Percentiles rank a stretch among this genome's conserved stretches.
Evolutionary conservation across 1,140 invertebrate genomes (phyloP).

Genomic region (Gyrodactylus bullatarudis): DNA sequence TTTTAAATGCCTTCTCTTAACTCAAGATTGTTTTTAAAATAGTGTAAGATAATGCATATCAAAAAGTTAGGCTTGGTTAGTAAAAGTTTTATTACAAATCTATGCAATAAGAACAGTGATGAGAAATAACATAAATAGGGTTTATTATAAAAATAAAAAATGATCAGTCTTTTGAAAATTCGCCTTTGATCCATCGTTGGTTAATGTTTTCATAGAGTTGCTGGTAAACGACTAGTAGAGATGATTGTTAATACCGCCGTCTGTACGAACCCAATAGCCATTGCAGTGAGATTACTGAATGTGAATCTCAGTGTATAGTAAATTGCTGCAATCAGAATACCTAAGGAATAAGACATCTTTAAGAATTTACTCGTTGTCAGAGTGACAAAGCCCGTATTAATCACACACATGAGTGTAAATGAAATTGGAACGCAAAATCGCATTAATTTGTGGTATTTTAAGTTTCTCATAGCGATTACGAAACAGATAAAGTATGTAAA

Average conservation of each 20-base stretch:
- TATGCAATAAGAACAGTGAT: too few species aligned
- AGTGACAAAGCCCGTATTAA: neutral
- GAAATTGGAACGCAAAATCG: neutral
- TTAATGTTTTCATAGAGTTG: too few species aligned
- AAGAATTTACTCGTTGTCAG: neutral
- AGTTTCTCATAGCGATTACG: neutral
- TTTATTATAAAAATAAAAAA: too few species aligned
- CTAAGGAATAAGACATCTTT: neutral
- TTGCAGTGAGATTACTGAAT: neutral
- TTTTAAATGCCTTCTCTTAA: too few species aligned
- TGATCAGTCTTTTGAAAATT: too few species aligned
- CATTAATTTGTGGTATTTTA: neutral
- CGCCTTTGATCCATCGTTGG: too few species aligned
- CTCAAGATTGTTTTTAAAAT: too few species aligned
- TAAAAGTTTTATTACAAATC: too few species aligned
- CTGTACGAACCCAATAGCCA: neutral
- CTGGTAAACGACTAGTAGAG: neutral
- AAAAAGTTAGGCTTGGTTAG: too few species aligned
- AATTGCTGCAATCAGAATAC: neutral
- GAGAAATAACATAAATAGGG: too few species aligned
- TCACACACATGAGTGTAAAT: neutral
- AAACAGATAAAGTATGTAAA: neutral
- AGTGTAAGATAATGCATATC: too few species aligned
- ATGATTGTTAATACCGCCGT: neutral
- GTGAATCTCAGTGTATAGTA: neutral